These are phyloP conservation scores for Zootermopsis nevadensis DNA, from an alignment of 2,888 invertebrate genomes.

Conservation along the genomic window DNA sequence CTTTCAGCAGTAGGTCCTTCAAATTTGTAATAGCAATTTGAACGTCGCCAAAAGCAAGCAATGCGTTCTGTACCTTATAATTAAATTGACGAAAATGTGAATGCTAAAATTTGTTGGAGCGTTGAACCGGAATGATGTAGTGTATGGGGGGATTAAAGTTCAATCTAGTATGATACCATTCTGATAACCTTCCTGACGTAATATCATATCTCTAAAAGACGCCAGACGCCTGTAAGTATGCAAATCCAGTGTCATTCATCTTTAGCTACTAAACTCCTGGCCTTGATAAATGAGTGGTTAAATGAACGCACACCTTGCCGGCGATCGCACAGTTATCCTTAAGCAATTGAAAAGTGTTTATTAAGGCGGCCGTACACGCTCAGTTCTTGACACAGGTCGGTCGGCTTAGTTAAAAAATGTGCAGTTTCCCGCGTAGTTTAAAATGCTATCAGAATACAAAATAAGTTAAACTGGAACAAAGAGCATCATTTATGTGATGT, in stretches of 20 bases:
- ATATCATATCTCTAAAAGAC: neutral
- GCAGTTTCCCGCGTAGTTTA: too few relatives aligned
- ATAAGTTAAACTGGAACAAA: too few relatives aligned
- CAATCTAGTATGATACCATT: neutral
- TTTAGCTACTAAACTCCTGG: neutral
- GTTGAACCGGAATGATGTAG: neutral
- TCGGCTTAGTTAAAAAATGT: too few relatives aligned
- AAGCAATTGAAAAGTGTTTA: neutral
- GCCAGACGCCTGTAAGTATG: neutral
- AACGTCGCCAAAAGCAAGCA: too few relatives aligned
- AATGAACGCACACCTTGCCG: neutral
- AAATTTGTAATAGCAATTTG: too few relatives aligned
- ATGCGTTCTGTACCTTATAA: too few relatives aligned
- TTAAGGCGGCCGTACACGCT: too few relatives aligned
- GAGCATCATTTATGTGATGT: too few relatives aligned
- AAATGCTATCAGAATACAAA: too few relatives aligned
- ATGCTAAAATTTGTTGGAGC: conserved; percentile 1
- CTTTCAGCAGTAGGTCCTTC: too few relatives aligned
- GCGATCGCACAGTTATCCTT: neutral
- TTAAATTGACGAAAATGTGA: too few relatives aligned
- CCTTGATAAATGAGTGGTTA: neutral
- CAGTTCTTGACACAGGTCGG: too few relatives aligned
- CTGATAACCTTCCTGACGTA: conserved; percentile 11
- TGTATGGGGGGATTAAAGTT: neutral
- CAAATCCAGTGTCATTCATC: neutral